Evolutionary conservation across 2,113 vertebrate genomes (phyloP).

Genomic region (Pantherophis guttatus): DNA sequence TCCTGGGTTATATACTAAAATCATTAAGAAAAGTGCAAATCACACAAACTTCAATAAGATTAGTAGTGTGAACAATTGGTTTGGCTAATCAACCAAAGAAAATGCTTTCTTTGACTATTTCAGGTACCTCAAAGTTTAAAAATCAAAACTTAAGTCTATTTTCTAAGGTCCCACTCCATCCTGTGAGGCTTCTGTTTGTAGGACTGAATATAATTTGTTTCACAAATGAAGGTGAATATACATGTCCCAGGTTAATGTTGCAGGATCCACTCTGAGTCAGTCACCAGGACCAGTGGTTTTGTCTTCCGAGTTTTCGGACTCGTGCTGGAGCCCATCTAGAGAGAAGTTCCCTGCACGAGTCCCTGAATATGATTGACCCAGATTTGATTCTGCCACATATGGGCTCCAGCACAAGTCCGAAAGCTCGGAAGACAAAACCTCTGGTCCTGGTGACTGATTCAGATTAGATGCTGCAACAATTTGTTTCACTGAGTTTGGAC

Average conservation of each 20-base stretch:
- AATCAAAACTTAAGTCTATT: not conserved
- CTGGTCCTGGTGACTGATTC: not conserved
- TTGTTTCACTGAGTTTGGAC: not conserved
- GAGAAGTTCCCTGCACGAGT: not conserved
- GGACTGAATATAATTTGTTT: not conserved
- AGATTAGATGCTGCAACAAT: not conserved
- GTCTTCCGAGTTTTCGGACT: not conserved
- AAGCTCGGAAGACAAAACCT: not conserved
- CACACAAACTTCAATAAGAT: slow-evolving; percentile 14
- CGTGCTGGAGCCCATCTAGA: not conserved
- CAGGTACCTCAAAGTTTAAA: not conserved
- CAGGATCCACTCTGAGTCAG: not conserved
- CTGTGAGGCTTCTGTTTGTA: not conserved
- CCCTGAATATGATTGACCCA: too few relatives aligned
- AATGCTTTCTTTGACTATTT: not conserved
- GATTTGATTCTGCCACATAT: too few relatives aligned
- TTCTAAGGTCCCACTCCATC: not conserved
- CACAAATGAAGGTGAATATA: not conserved
- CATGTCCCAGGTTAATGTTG: not conserved
- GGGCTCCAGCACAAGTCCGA: not conserved
- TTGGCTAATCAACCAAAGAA: slow-evolving; percentile 18
- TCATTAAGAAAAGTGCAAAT: slow-evolving; percentile 25
- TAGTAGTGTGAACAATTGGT: slow-evolving; percentile 9
- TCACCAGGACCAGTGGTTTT: not conserved
- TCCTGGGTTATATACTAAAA: slow-evolving; percentile 13